Conservation (phyloP, 2,888 invertebrate species). For the Ophion slaviceki region DNA sequence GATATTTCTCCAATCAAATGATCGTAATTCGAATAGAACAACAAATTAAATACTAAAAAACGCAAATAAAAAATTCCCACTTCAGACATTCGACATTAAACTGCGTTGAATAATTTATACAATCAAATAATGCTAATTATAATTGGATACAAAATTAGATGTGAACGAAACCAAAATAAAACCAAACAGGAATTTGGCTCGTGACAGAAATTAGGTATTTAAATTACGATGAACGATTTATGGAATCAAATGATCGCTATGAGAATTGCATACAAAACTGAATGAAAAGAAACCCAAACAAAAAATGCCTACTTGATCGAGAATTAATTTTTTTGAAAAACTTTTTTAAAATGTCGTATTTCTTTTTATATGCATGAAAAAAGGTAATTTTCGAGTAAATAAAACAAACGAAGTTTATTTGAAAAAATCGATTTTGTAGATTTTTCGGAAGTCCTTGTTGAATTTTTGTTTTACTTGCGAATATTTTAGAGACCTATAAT, state of each 20-base stretch:
- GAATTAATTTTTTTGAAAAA: background rate
- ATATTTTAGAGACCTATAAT: background rate
- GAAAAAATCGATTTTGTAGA: background rate
- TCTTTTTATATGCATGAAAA: background rate
- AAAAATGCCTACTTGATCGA: background rate
- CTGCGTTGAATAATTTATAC: background rate
- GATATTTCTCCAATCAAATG: too few relatives aligned
- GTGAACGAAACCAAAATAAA: too few relatives aligned
- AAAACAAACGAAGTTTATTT: background rate
- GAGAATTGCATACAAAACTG: too few relatives aligned
- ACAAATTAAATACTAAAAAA: background rate
- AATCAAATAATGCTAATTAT: background rate
- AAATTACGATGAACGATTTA: background rate
- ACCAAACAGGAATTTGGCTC: background rate
- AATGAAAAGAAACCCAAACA: background rate
- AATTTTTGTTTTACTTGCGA: background rate
- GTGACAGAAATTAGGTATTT: background rate
- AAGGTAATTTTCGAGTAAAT: background rate
- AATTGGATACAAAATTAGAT: too few relatives aligned
- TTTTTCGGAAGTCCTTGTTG: background rate
- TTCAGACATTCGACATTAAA: background rate
- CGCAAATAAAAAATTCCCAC: background rate
- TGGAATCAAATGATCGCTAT: too few relatives aligned
- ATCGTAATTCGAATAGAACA: too few relatives aligned
- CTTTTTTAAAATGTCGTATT: background rate